A percentile compares a stretch with the other conserved stretches of the same genome.
phyloP scores from a whole-genome alignment of 2,113 vertebrate species.

The Dipodomys merriami region DNA sequence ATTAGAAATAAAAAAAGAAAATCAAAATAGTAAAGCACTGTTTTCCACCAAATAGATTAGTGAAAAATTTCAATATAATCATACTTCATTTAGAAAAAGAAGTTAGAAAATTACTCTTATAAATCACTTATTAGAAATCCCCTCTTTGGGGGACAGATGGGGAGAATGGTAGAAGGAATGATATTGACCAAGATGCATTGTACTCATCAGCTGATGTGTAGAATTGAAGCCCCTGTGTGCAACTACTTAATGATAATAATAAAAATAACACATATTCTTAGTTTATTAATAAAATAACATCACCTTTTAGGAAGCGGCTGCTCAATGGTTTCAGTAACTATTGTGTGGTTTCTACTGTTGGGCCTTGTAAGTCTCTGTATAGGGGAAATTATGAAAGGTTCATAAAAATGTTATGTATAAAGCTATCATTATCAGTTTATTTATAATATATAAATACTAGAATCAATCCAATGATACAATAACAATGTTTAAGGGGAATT shows the following conservation, averaged over 20 bases:
- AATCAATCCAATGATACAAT: slow-evolving; percentile 31
- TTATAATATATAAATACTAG: slow-evolving; percentile 34
- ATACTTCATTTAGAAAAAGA: slow-evolving; percentile 15
- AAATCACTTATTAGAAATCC: slow-evolving; percentile 2
- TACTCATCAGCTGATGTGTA: too few species aligned
- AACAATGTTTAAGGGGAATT: slow-evolving; percentile 32
- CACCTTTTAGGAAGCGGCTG: slow-evolving; percentile 1
- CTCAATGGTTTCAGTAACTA: background rate
- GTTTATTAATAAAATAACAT: too few species aligned
- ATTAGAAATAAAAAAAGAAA: slow-evolving; percentile 28
- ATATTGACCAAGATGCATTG: too few species aligned
- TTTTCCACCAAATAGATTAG: slow-evolving; percentile 10
- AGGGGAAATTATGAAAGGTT: slow-evolving; percentile 45
- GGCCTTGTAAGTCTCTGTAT: background rate
- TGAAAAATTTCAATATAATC: slow-evolving; percentile 13
- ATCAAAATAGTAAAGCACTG: slow-evolving; percentile 18
- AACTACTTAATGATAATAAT: too few species aligned
- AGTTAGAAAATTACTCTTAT: background rate
- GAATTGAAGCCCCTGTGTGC: too few species aligned
- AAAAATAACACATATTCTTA: too few species aligned
- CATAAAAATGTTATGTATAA: background rate
- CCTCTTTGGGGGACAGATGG: too few species aligned
- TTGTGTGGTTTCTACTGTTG: background rate
- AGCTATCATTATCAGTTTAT: background rate
- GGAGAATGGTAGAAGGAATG: too few species aligned